Conservation (phyloP, 2,888 invertebrate genomes). For the Gastrophysa polygoni region DNA sequence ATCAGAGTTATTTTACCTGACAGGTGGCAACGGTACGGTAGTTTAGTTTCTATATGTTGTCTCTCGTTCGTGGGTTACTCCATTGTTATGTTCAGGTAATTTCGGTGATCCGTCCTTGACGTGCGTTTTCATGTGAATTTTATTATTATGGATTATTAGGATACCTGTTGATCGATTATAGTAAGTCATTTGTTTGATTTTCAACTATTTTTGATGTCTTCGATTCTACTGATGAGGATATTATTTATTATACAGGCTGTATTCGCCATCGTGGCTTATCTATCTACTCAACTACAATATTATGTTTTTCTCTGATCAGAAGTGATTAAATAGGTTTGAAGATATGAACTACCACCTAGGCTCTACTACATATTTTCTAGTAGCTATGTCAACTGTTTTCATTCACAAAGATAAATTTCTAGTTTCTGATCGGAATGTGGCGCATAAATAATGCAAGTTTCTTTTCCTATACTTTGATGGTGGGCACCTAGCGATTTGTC, state of each 20-base stretch:
- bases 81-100: neutral
- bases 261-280: neutral
- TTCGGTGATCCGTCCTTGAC: neutral
- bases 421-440: no score
- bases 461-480: no score
- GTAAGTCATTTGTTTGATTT: neutral
- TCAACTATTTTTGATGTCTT: neutral
- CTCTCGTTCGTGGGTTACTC: conserved; percentile 21
- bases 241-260: neutral
- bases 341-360: no score
- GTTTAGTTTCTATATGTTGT: conserved; percentile 35
- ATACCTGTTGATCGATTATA: neutral
- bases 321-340: no score
- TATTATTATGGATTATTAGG: conserved; percentile 1
- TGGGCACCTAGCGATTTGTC: no score
- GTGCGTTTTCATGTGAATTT: neutral
- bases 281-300: neutral
- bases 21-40: conserved; percentile 40
- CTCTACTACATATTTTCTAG: no score
- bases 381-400: no score
- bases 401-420: no score
- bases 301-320: neutral
- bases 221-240: neutral
- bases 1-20: conserved; percentile 40
- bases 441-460: no score